phyloP scores from a whole-genome alignment of 37 sponge, comb jelly and placozoan genomes.

The Oopsacas minuta region DNA sequence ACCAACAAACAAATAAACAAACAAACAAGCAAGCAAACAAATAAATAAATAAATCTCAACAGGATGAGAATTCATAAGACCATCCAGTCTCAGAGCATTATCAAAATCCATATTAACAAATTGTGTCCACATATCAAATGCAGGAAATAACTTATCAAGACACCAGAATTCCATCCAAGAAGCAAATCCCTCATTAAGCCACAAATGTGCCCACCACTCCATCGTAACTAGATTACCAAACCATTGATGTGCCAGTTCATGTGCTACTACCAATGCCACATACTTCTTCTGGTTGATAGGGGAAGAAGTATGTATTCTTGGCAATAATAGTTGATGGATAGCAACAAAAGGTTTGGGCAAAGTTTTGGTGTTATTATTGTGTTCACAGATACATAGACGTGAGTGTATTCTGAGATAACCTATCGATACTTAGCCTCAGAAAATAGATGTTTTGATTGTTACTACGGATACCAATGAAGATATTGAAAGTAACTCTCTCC shows the following conservation, averaged over 20 bases:
- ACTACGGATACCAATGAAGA: too few species aligned
- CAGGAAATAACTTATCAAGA: conserved; percentile 84
- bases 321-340: too few species aligned
- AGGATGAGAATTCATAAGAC: conserved; percentile 71
- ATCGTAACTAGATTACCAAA: conserved; percentile 96
- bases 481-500: too few species aligned
- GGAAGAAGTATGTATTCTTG: too few species aligned
- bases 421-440: too few species aligned
- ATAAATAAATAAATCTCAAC: conserved; percentile 36
- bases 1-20: too few species aligned
- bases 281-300: not conserved
- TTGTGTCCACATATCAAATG: conserved; percentile 87
- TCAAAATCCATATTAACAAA: conserved; percentile 56
- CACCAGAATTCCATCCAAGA: conserved; percentile 90
- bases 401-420: too few species aligned
- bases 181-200: conserved; percentile 98
- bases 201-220: conserved; percentile 98
- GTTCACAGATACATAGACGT: too few species aligned
- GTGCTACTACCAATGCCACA: conserved; percentile 23
- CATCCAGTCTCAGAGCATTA: conserved; percentile 62
- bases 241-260: conserved; percentile 95
- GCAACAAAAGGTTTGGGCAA: too few species aligned
- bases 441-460: too few species aligned
- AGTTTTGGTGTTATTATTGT: too few species aligned
- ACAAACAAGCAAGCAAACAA: not conserved